Evolutionary conservation across 2,888 invertebrate genomes (phyloP), one percentile per base, ranked within the genome.

Genomic region (Encarsia formosa): DNA sequence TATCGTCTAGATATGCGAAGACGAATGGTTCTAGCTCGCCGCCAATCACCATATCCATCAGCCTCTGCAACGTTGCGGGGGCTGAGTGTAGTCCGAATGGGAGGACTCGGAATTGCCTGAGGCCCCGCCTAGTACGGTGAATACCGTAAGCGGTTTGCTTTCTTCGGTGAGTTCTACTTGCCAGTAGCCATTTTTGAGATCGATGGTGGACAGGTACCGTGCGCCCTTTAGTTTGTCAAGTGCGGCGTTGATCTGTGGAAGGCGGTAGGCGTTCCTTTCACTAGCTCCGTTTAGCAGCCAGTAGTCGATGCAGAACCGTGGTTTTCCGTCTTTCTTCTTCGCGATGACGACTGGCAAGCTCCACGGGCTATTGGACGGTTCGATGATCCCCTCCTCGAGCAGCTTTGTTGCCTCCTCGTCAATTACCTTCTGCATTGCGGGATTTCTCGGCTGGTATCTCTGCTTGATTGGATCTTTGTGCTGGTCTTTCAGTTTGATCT

Each of bases 391-490:
- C 2, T 40, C 49, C 4, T 3, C n/a, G n/a, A 44, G n/a, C 41
- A 29, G 15, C 34, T 31, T n/a, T 13, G 15, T n/a, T 4, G 40
- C 29, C 8, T 53, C 31, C 8, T 38, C 31, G 37, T 57, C 37
- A 1, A 56, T 54, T 1, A 59, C 52, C 15, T 37, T 32, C 34
- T 59, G 61, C 56, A 61, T 59, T 0, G 32, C 52, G 0, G 63
- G 61, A 32, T 62, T 63, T n/a, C 55, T 26, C 0, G 58, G 62
- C 2, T 59, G 54, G 38, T 59, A 61, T 6, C 61, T 34, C 41
- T 64, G 61, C 53, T 63, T 61, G 1, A 59, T 53, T 3, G 58
- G 58, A 24, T 29, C 13, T 29, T 8, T 13, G 29, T 29, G n/a
- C n/a, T n/a, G n/a, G n/a, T n/a, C n/a, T n/a, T n/a, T n/a, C n/a